Conservation (phyloP, 1,140 invertebrate species). For the Anthonomus grandis region DNA sequence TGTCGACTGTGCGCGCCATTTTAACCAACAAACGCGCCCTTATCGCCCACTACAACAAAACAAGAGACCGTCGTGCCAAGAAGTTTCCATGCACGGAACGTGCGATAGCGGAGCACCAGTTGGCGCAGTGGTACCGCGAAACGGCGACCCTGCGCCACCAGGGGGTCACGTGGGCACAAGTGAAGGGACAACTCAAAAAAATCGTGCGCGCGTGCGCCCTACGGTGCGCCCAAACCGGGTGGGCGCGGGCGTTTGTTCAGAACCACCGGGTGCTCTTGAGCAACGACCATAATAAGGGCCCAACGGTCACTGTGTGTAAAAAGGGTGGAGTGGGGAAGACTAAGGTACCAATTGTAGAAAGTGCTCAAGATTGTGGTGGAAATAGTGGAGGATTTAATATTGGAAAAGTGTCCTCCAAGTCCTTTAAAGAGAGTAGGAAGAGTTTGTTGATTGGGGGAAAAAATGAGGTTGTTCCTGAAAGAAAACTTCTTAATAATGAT, state of each 20-base stretch:
- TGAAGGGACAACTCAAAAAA: neutral
- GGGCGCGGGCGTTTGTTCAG: neutral
- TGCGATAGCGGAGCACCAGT: neutral
- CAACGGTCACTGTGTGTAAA: no score
- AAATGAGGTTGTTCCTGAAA: no score
- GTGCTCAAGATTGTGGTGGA: neutral
- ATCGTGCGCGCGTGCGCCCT: neutral
- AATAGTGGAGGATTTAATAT: neutral
- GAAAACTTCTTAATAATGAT: no score
- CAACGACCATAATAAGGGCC: no score
- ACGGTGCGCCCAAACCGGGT: neutral
- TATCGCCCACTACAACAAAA: neutral
- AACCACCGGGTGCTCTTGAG: slow-evolving; percentile 4
- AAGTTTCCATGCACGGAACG: neutral
- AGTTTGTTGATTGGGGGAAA: no score
- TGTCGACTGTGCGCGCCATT: neutral
- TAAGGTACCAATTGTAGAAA: no score
- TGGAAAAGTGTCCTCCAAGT: neutral
- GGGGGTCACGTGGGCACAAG: neutral
- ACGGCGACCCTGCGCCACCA: neutral
- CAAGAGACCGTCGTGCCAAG: neutral
- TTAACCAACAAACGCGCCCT: neutral
- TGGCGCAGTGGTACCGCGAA: neutral
- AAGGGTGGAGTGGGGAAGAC: no score
- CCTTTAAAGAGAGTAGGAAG: neutral